Conservation (phyloP, 2,113 vertebrate species). For the Lophotis ruficrista region DNA sequence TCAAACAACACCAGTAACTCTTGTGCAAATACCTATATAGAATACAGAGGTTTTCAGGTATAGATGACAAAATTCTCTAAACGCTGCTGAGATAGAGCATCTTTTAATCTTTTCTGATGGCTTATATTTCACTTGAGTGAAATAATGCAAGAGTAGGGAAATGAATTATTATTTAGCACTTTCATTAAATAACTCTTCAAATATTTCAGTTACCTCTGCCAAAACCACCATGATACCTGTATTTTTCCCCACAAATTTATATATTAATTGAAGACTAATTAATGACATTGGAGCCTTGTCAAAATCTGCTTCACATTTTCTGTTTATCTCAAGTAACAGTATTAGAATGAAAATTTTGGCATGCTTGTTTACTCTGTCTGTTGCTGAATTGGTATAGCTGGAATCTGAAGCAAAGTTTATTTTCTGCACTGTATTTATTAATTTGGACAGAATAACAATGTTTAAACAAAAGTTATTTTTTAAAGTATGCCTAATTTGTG, state of each 20-base stretch:
- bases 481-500: neutral
- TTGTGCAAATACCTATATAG: neutral
- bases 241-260: fast-evolving
- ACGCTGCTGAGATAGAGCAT: neutral
- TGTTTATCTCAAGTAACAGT: neutral
- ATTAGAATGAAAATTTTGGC: neutral
- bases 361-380: neutral
- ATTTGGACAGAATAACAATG: neutral
- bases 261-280: neutral
- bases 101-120: neutral
- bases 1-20: neutral
- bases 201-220: neutral
- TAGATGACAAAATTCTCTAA: neutral
- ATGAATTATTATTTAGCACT: neutral
- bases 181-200: neutral
- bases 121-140: neutral
- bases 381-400: neutral
- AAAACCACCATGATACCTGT: fast-evolving
- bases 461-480: neutral
- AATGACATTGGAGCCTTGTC: neutral
- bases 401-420: neutral
- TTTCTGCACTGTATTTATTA: neutral
- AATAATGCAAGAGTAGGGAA: neutral
- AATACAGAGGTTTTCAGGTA: fast-evolving
- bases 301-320: neutral